Conservation (phyloP, 2,797 vertebrate species). For the Chrysocyon brachyurus region DNA sequence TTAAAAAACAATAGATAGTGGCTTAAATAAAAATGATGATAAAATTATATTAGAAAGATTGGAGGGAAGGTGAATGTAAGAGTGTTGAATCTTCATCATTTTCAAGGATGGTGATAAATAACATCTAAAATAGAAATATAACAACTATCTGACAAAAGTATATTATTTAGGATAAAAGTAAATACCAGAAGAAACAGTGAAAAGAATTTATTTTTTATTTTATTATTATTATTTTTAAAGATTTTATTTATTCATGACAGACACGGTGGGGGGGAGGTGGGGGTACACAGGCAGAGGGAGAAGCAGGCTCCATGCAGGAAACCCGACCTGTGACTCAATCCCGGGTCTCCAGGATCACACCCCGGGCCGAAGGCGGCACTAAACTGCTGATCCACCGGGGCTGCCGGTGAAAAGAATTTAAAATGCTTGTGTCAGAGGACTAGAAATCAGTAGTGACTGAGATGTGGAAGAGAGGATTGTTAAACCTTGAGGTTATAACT, state of each 20-base stretch:
- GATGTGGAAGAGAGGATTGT: neutral
- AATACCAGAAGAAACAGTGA: neutral
- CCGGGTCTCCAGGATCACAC: too few species aligned
- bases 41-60: slow-evolving; percentile 21
- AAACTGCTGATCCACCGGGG: too few species aligned
- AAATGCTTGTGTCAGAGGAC: slow-evolving; percentile 10
- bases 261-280: too few species aligned
- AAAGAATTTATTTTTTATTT: neutral
- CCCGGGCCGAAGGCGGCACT: too few species aligned
- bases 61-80: neutral
- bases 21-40: slow-evolving; percentile 6
- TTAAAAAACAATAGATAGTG: slow-evolving; percentile 54
- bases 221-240: too few species aligned
- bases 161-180: slow-evolving; percentile 32
- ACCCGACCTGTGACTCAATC: too few species aligned
- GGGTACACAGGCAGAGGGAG: too few species aligned
- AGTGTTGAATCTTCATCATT: neutral
- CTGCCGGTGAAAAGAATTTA: neutral
- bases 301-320: too few species aligned
- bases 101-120: neutral
- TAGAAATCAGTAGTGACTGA: slow-evolving; percentile 31
- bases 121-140: slow-evolving; percentile 23
- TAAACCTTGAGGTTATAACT: neutral
- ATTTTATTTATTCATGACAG: too few species aligned
- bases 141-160: neutral